Base-by-base conservation (phyloP, 1,140 invertebrate species). In the Monochamus saltuarius region DNA sequence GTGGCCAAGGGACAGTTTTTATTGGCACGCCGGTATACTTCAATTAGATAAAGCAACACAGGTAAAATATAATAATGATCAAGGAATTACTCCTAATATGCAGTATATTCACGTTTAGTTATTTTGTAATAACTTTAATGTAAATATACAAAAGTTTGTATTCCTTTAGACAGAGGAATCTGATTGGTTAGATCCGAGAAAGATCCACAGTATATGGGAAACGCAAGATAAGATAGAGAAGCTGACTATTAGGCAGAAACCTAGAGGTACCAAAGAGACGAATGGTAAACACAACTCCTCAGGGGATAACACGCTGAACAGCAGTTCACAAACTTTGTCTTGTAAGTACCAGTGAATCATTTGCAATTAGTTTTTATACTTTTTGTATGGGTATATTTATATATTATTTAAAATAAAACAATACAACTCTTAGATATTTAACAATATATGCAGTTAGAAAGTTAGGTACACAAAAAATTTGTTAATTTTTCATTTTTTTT, bases 21-120 rank as follows among this genome's bases (percentile, higher is more conserved):
- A 82, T 66, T 81, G 85, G 60, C 84, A 87, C 74, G 81, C 82
- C 67, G 84, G 82, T 59, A 79, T 83, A 58, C 77, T 89, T 59
- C 83, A 88, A 76, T 82, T 90, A 38, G 86, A 91, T 74, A 90
- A 89, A 80, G 84, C 88, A 46, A 90, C 88, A 67, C 88, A 90
- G 83, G 88, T 89, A 80, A n/a, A n/a, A n/a, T n/a, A 65, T 14
- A 38, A 40, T 34, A 9, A 8, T 43, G 40, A 13, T 16, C 7
- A 4, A 17, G 40, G 2, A 17, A 43, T 17, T 17, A 7, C n/a
- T 43, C 40, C 8, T 13, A 43, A 1, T 42, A 43, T 17, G 8
- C 0, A 9, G n/a, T 14, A 43, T 14, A 43, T 43, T 13, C 8
- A 43, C 17, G 4, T 43, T 17, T 43, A 13, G 11, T 3, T 17